A percentile compares a stretch with the other conserved stretches of the same genome.
Conservation (phyloP, 2,797 vertebrate species). For the Lacerta bilineata region DNA sequence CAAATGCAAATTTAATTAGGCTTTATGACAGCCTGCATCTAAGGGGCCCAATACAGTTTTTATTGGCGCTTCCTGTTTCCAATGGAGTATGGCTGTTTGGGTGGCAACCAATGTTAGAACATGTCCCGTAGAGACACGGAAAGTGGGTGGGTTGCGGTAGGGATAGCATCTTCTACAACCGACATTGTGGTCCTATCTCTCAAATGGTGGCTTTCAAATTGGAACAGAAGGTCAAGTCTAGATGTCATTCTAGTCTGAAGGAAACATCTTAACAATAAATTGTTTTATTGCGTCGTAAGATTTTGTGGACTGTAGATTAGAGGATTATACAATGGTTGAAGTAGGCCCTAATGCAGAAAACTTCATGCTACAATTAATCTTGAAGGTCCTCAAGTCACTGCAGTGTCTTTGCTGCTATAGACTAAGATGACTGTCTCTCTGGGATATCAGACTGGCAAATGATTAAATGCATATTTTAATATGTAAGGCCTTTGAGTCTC, state of each 20-base stretch:
- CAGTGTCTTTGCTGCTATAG: neutral
- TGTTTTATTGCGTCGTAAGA: too few relatives aligned
- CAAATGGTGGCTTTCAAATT: neutral
- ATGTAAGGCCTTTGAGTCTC: neutral
- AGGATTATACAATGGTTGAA: neutral
- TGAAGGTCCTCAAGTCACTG: neutral
- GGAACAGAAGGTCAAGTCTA: neutral
- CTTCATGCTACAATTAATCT: too few relatives aligned
- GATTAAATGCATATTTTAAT: neutral
- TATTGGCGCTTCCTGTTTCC: neutral
- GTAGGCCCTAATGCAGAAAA: too few relatives aligned
- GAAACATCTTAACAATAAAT: too few relatives aligned
- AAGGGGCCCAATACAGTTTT: neutral
- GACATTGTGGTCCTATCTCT: neutral
- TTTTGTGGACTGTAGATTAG: neutral
- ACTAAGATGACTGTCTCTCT: neutral
- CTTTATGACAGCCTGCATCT: neutral
- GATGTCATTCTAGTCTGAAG: too few relatives aligned
- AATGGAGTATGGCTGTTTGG: neutral
- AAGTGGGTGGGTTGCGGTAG: too few relatives aligned
- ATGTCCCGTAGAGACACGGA: neutral
- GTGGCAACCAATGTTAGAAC: neutral
- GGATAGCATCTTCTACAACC: neutral
- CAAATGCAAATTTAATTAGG: slow-evolving; percentile 27
- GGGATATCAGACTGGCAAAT: neutral